Evolutionary conservation across 53 echinoderm and acorn worm species (phyloP), one percentile per base, ranked within the genome.

Genomic region (Echinometra lucunter): DNA sequence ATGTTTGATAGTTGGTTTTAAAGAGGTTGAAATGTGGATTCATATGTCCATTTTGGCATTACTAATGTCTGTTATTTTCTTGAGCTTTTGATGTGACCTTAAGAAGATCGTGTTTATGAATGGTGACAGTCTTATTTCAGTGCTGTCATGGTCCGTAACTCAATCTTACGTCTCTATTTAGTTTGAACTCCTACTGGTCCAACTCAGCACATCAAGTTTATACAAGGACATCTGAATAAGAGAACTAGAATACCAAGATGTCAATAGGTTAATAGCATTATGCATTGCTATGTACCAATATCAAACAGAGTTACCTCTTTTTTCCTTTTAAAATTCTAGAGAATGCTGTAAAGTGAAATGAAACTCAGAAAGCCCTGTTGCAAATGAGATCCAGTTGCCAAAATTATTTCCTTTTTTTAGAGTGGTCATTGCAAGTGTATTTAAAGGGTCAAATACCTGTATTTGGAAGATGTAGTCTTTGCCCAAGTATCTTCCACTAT

Each of bases 241-340:
- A 78, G 42, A 78, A 78, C 18, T 78, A 0, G 23, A 78, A 78
- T 78, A 38, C 4, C 38, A 38, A 6, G 19, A 42, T 78, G 78
- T 78, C 78, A 78, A 23, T 42, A 42, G 78, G 78, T 78, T 78
- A 78, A 78, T 78, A 78, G 38, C 78, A 78, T 78, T 78, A 78
- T 78, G 38, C 78, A 42, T 78, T 78, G 78, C 78, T 78, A 78
- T 78, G 78, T 78, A 78, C 78, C 78, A 78, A 19, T 42, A 78
- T 78, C 78, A 78, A 78, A 78, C 78, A 78, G 78, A 35, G 11
- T 72, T 35, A n/a, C n/a, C n/a, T 28, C 35, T 35, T 40, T 32
- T 42, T 37, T 12, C 37, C 35, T 40, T 40, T 40, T 78, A 42
- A 78, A 78, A 78, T 78, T 78, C 78, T 42, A 42, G 42, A 38